phyloP scores from a whole-genome alignment of 2,888 invertebrate species.

The Dryocosmus kuriphilus region DNA sequence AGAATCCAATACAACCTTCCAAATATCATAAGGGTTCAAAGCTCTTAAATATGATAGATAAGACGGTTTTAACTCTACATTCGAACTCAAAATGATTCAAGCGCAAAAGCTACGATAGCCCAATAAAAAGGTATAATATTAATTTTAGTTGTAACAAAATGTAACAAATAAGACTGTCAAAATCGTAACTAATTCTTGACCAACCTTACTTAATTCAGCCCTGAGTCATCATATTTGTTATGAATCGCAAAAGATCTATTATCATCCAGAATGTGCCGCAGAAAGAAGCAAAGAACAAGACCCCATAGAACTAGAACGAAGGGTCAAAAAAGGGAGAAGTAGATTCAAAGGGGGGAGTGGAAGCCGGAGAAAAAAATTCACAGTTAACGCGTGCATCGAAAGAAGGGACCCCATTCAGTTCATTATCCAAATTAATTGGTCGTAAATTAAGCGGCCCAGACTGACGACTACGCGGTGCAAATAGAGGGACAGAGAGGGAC shows the following conservation, averaged over 20 bases:
- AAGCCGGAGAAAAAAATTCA: constrained; percentile 65
- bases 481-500: constrained; percentile 48
- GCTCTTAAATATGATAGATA: no score
- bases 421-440: constrained; percentile 78
- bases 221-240: neutral
- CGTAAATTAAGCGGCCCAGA: constrained; percentile 76
- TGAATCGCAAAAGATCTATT: neutral
- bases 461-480: constrained; percentile 61
- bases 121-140: no score
- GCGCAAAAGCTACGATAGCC: no score
- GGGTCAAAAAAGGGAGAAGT: constrained; percentile 51
- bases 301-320: neutral
- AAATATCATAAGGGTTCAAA: no score
- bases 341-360: constrained; percentile 40
- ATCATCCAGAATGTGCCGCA: constrained; percentile 13
- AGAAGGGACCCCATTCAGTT: constrained; percentile 74
- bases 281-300: neutral
- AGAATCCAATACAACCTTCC: no score
- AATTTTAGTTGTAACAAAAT: no score
- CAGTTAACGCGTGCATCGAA: constrained; percentile 75
- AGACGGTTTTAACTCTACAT: no score
- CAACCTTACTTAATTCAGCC: no score
- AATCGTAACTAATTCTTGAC: no score
- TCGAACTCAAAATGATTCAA: no score
- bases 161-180: no score